A percentile compares a stretch with the other conserved stretches of the same genome.
phyloP scores from a whole-genome alignment of 2,797 vertebrate species.

The Gobionotothen gibberifrons region DNA sequence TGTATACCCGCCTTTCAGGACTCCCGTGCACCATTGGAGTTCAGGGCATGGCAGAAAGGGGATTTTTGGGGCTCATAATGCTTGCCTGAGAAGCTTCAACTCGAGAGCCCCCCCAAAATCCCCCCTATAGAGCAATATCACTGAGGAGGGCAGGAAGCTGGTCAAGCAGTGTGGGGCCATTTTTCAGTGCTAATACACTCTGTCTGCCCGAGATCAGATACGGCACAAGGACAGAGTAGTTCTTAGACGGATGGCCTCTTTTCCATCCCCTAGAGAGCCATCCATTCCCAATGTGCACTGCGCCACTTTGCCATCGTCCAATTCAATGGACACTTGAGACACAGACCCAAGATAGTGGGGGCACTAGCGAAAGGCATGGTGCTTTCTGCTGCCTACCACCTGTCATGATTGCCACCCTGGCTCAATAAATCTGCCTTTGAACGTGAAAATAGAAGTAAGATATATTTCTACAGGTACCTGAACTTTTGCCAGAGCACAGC shows the following conservation, averaged over 20 bases:
- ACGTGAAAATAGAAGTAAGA: conserved; percentile 46
- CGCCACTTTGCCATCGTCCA: conserved; percentile 65
- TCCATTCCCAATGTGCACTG: conserved; percentile 74
- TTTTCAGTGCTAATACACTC: conserved; percentile 81
- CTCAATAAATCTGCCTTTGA: conserved; percentile 59
- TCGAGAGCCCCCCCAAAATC: conserved; percentile 57
- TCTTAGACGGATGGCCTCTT: conserved; percentile 77
- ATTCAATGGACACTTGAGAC: conserved; percentile 70
- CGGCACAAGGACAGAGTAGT: conserved; percentile 76
- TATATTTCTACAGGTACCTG: conserved; percentile 39
- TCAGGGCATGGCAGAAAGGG: conserved; percentile 38
- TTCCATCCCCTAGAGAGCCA: conserved; percentile 68
- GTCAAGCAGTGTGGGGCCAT: conserved; percentile 73
- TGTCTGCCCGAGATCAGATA: conserved; percentile 82
- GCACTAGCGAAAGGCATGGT: conserved; percentile 39
- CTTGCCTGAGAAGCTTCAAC: conserved; percentile 56
- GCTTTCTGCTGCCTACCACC: conserved; percentile 35
- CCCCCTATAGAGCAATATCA: conserved; percentile 68
- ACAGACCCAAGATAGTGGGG: conserved; percentile 53
- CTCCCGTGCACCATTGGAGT: conserved; percentile 53
- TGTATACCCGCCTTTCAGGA: conserved; percentile 57
- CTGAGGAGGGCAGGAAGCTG: conserved; percentile 69
- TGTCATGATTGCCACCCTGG: conserved; percentile 18
- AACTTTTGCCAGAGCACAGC: conserved; percentile 32
- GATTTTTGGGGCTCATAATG: conserved; percentile 58